Evolutionary conservation across 2,888 invertebrate genomes (phyloP).

Genomic region (Lordiphosa andalusiaca): DNA sequence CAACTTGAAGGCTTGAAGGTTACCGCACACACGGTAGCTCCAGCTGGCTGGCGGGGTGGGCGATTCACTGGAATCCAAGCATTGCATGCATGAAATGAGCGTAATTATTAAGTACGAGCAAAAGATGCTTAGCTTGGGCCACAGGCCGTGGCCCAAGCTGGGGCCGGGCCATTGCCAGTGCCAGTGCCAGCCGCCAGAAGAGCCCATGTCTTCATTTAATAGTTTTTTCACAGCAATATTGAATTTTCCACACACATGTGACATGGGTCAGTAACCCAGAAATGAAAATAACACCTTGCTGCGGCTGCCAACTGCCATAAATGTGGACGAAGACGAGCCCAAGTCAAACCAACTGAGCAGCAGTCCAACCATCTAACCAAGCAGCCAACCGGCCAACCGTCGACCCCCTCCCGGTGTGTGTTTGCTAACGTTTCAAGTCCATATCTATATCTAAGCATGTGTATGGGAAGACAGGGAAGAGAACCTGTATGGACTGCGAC

Average conservation of each 20-base stretch:
- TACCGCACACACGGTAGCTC: constrained; percentile 44
- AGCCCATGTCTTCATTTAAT: constrained; percentile 64
- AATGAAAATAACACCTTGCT: constrained; percentile 72
- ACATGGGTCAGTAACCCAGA: constrained; percentile 76
- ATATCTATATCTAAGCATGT: constrained; percentile 70
- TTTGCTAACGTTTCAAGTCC: constrained; percentile 61
- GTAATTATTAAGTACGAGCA: constrained; percentile 69
- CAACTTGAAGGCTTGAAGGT: constrained; percentile 53
- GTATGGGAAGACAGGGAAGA: constrained; percentile 44
- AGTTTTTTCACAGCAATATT: constrained; percentile 73
- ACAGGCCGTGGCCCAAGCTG: constrained; percentile 29
- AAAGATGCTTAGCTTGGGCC: constrained; percentile 44
- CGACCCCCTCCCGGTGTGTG: constrained; percentile 47
- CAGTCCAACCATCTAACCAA: constrained; percentile 40
- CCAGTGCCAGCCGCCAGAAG: constrained; percentile 3
- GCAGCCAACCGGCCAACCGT: constrained; percentile 24
- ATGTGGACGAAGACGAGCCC: constrained; percentile 60
- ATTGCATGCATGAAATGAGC: constrained; percentile 75
- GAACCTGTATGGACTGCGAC: constrained; percentile 63
- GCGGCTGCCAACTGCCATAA: constrained; percentile 45
- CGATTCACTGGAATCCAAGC: constrained; percentile 66
- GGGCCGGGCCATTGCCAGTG: constrained; percentile 22
- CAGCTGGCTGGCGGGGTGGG: constrained; percentile 36
- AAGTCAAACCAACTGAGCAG: constrained; percentile 44
- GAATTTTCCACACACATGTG: constrained; percentile 74